Evolutionary conservation across 2,113 vertebrate species (phyloP).

Genomic region (Tonatia bakeri): DNA sequence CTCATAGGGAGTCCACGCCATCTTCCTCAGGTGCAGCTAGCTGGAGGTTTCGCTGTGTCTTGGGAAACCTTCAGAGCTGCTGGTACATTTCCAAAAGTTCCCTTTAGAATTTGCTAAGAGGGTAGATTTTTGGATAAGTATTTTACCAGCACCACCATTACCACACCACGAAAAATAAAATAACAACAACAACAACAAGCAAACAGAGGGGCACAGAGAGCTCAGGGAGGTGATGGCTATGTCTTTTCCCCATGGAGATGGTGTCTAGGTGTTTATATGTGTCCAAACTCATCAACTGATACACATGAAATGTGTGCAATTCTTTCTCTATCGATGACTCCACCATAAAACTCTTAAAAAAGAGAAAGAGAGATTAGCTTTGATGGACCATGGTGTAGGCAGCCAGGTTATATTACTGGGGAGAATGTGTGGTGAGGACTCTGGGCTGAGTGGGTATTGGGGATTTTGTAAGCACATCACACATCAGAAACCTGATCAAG

Average conservation of each 20-base stretch:
- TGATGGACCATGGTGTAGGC: accelerated
- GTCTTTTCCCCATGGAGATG: background rate
- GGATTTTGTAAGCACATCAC: accelerated
- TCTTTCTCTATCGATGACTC: background rate
- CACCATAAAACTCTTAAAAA: background rate
- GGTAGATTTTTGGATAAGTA: background rate
- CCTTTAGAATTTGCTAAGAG: background rate
- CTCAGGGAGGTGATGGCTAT: background rate
- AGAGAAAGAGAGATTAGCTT: background rate
- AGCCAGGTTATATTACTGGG: accelerated
- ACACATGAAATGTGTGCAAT: accelerated
- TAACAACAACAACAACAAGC: background rate
- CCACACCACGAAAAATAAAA: background rate
- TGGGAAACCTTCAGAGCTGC: accelerated
- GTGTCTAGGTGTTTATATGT: accelerated
- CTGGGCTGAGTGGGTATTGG: accelerated
- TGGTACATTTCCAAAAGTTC: background rate
- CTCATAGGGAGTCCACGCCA: accelerated
- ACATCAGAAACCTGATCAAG: accelerated
- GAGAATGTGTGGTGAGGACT: accelerated
- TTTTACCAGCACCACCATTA: background rate
- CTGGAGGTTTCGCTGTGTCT: accelerated
- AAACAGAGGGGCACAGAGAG: accelerated
- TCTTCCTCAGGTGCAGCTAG: accelerated
- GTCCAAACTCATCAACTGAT: background rate